Evolutionary conservation across 2,113 vertebrate genomes (phyloP), one percentile per base, ranked within the genome.

Genomic region (Chamaetylas fuelleborni): DNA sequence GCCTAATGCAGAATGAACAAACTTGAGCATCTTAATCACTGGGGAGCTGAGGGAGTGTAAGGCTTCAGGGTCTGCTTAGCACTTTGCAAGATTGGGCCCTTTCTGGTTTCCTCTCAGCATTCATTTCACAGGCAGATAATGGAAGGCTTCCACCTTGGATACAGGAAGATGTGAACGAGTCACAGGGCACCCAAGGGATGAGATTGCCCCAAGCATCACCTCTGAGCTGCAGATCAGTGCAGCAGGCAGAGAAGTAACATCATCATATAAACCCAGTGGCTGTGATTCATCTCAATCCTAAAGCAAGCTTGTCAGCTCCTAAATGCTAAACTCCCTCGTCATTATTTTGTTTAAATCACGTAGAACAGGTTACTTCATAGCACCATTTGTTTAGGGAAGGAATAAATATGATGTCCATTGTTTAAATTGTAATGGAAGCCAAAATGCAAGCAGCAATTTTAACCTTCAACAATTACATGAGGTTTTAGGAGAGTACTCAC

Each of bases 61-160:
- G 8, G 29, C 19, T 82, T 70, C 1, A 0, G 16, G 12, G 19
- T 43, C 23, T 22, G 6, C 18, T 67, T 67, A 47, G 64, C 4
- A 1, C 38, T 81, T 38, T 5, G 6, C 1, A 3, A 70, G 25
- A 82, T 23, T 0, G 0, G 25, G 25, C 10, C n/a, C 40, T 45
- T 90, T 66, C 28, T 53, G 19, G 5, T 80, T 56, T 69, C 69
- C n/a, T 81, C 24, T 70, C 4, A 0, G 14, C 0, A 0, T 29
- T 67, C 33, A 48, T 73, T 48, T 56, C 74, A 53, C 20, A 24
- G 34, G 31, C 8, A 26, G n/a, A 38, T 69, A n/a, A 88, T 34
- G 20, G 61, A 45, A 38, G 8, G 13, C 24, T 79, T 87, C 85
- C 20, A 76, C 16, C 57, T 58, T 4, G 34, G 36, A 45, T 0